A percentile compares a stretch with the other conserved stretches of the same genome.
These are phyloP conservation scores for Drosophila pruinosa DNA, from an alignment of 1,140 invertebrate species.

Conservation along the genomic window DNA sequence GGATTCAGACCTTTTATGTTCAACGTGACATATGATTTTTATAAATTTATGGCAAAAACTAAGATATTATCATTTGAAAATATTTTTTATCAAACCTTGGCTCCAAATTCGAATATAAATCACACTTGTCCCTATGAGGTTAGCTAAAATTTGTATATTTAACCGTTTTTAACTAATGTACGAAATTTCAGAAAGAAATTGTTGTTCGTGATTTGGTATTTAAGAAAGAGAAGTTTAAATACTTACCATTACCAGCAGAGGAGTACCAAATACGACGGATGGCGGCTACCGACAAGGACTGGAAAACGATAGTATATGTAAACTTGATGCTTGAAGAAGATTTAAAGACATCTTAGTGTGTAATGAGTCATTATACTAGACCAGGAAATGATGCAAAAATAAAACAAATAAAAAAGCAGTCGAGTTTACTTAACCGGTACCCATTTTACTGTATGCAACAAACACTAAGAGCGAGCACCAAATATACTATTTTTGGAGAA, in stretches of 20 bases:
- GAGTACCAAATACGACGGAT: constrained; percentile 29
- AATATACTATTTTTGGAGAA: too few species aligned
- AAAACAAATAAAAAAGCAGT: too few species aligned
- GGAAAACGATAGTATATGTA: constrained; percentile 22
- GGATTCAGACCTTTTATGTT: constrained; percentile 36
- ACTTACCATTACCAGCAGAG: constrained; percentile 8
- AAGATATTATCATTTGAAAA: not conserved
- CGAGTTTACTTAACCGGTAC: too few species aligned
- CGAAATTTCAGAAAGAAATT: not conserved
- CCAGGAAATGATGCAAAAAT: too few species aligned
- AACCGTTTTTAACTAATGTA: not conserved
- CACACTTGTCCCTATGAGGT: not conserved
- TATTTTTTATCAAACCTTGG: not conserved
- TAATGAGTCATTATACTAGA: too few species aligned
- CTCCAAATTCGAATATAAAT: not conserved
- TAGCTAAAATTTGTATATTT: not conserved
- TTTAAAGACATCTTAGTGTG: too few species aligned
- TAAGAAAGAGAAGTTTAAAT: not conserved
- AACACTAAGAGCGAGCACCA: too few species aligned
- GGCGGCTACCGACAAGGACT: constrained; percentile 26
- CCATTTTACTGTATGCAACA: too few species aligned
- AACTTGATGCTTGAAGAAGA: not conserved
- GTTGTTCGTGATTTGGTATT: not conserved
- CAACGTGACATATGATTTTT: constrained; percentile 31
- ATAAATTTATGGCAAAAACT: not conserved